Base-by-base conservation (phyloP, 2,113 vertebrate genomes). In the Callipepla californica region DNA sequence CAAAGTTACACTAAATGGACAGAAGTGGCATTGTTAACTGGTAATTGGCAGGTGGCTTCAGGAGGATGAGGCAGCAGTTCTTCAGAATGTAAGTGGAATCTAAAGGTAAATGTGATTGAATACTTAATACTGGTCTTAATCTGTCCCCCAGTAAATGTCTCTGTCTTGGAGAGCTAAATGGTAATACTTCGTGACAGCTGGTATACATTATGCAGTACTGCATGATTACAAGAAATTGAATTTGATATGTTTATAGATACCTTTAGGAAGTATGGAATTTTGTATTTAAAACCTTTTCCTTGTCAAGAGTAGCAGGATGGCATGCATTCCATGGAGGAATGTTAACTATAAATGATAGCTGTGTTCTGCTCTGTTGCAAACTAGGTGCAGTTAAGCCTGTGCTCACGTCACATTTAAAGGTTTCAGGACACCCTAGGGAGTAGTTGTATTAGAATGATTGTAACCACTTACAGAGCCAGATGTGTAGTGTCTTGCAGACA, bases 1-100 rank as follows among this genome's bases (percentile, higher is more conserved):
- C 85, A 21, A 36, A 85, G 61, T 83, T 89, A 87, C 87, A 25
- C 68, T 80, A 59, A 79, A 53, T 63, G 15, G 50, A 72, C 0
- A 47, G 19, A 22, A 66, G 70, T 50, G 23, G 80, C 53, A 48
- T 36, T 9, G 51, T 18, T 75, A 36, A 9, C 2, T 21, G 63
- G 75, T 11, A 16, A 15, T 61, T 48, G 88, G 78, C 89, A 58
- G 69, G 48, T 28, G 70, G 57, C 15, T 78, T 83, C 51, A 69
- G 62, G 57, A 80, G 73, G 69, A n/a, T 13, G 69, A 67, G 95
- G 76, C 40, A 80, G 89, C 50, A 50, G 61, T 57, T 88, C 26
- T 59, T 58, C 68, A 85, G 93, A 34, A 17, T 51, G 40, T n/a
- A 38, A 62, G 65, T 28, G 58, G 72, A 58, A 47, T 34, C 42